phyloP scores from a whole-genome alignment of 2,797 vertebrate species.

The Luscinia megarhynchos region DNA sequence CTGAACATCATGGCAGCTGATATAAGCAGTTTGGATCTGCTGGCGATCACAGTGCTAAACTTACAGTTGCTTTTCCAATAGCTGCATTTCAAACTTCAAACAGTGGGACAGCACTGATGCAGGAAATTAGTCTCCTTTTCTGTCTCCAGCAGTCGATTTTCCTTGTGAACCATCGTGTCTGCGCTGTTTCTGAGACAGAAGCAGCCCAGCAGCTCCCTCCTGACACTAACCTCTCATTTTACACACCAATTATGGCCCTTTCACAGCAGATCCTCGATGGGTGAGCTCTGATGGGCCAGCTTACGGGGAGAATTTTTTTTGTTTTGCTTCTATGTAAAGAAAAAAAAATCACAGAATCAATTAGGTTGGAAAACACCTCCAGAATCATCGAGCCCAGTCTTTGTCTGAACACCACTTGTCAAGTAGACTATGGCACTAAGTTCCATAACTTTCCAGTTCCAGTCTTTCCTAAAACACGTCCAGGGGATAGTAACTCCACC shows the following conservation, averaged over 20 bases:
- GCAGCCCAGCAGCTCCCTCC: neutral
- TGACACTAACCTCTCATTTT: neutral
- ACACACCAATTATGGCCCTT: rapidly evolving
- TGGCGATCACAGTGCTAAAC: rapidly evolving
- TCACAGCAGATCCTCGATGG: rapidly evolving
- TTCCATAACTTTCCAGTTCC: neutral
- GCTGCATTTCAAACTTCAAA: neutral
- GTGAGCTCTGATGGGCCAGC: neutral
- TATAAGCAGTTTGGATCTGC: neutral
- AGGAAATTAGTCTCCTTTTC: neutral
- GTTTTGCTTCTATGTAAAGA: rapidly evolving
- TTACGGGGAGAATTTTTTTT: rapidly evolving
- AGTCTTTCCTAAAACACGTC: neutral
- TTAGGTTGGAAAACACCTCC: neutral
- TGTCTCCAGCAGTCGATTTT: neutral
- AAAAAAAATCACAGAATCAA: neutral
- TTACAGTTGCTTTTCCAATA: neutral
- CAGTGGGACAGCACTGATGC: neutral
- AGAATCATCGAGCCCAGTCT: neutral
- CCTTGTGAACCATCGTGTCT: neutral
- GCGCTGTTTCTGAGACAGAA: neutral
- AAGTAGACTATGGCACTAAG: neutral
- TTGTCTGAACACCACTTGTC: rapidly evolving
- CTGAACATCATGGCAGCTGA: neutral
- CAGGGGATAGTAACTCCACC: neutral